phyloP scores from a whole-genome alignment of 1,140 invertebrate species.

The Coelopa frigida region DNA sequence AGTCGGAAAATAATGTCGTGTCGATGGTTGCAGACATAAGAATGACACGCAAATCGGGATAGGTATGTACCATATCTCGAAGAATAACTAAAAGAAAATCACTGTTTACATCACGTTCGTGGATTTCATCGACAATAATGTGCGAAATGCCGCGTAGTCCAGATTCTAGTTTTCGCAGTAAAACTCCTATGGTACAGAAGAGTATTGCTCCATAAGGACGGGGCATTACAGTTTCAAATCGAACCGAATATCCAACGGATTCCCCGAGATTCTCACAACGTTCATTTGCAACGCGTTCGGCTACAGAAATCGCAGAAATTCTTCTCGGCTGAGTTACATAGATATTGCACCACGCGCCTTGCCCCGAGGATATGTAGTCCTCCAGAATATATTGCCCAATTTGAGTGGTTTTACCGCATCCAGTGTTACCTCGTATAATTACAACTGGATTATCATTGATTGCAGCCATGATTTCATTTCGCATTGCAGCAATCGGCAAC shows the following conservation, averaged over 20 bases:
- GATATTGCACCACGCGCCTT: constrained; percentile 77
- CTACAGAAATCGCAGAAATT: constrained; percentile 90
- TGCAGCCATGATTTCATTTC: constrained; percentile 67
- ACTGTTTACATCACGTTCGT: constrained; percentile 93
- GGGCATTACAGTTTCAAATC: constrained; percentile 84
- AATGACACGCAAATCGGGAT: constrained; percentile 84
- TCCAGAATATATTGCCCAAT: constrained; percentile 96
- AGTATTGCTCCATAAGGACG: constrained; percentile 86
- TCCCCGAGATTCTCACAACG: constrained; percentile 76
- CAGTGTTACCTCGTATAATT: constrained; percentile 87
- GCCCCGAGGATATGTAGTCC: constrained; percentile 80
- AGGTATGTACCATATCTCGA: constrained; percentile 83
- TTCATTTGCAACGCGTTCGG: constrained; percentile 83
- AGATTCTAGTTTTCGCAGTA: constrained; percentile 83
- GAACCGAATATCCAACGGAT: constrained; percentile 82
- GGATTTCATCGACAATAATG: constrained; percentile 94
- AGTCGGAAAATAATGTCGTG: constrained; percentile 79
- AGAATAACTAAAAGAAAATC: constrained; percentile 94
- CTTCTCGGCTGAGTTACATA: constrained; percentile 90
- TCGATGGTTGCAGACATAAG: constrained; percentile 98
- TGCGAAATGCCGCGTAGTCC: constrained; percentile 83
- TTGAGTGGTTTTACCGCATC: constrained; percentile 84
- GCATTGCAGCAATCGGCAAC: constrained; percentile 70
- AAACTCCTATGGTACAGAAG: constrained; percentile 92
- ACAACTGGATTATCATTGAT: constrained; percentile 83